Percentiles rank a stretch among this genome's conserved stretches.
Evolutionary conservation across 2,888 invertebrate genomes (phyloP).

Genomic region (Phortica magna): DNA sequence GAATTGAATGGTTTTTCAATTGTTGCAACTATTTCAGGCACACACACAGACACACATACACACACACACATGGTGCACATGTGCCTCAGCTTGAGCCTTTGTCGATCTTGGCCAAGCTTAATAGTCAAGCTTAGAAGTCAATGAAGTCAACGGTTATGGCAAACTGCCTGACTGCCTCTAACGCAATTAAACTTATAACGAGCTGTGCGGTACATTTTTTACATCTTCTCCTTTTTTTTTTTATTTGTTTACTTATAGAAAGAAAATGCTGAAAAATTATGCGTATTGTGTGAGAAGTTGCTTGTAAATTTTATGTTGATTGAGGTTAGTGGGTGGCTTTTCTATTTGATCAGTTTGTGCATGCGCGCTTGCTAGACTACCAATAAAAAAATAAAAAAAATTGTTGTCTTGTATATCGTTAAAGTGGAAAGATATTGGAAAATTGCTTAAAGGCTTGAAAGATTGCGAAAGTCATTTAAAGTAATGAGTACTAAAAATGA

Average conservation of each 20-base stretch:
- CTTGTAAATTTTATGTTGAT: constrained; percentile 21
- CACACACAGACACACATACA: not conserved
- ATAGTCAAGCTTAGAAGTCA: constrained; percentile 9
- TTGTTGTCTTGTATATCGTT: no score
- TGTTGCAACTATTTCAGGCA: constrained; percentile 15
- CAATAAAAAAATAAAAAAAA: no score
- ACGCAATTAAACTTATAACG: constrained; percentile 30
- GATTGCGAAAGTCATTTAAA: not conserved
- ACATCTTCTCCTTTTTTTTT: not conserved
- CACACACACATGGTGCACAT: not conserved
- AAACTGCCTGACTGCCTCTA: not conserved
- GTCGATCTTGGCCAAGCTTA: not conserved
- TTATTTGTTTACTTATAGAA: not conserved
- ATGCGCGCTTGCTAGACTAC: not conserved
- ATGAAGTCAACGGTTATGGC: constrained; percentile 25
- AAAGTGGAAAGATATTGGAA: no score
- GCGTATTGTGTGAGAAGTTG: constrained; percentile 13
- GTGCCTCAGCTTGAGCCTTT: not conserved
- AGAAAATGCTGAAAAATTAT: constrained; percentile 13
- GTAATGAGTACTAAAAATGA: not conserved
- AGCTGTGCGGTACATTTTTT: constrained; percentile 18
- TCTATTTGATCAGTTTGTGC: not conserved
- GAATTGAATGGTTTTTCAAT: constrained; percentile 28
- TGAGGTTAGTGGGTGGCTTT: constrained; percentile 28
- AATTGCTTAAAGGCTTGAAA: no score